phyloP scores from a whole-genome alignment of 2,888 invertebrate species.

The Caenorhabditis sp. region DNA sequence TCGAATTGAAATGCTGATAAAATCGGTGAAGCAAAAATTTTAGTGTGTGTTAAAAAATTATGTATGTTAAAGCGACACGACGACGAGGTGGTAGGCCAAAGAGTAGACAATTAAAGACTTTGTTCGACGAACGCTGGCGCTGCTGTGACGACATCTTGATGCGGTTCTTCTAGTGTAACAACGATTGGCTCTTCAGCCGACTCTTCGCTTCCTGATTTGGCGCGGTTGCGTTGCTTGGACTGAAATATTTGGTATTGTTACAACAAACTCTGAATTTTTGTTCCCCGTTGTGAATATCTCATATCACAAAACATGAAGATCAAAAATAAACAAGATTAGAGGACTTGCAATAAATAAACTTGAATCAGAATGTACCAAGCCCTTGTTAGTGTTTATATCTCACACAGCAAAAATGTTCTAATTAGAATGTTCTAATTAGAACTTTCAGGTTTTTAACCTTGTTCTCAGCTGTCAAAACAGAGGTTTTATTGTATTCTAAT shows the following conservation, averaged over 20 bases:
- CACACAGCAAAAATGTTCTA: no score
- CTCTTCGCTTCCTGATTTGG: conserved; percentile 42
- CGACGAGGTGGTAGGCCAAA: not conserved
- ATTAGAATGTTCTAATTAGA: no score
- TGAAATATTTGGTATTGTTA: conserved; percentile 11
- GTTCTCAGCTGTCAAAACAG: no score
- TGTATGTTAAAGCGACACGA: conserved; percentile 34
- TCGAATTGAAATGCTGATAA: not conserved
- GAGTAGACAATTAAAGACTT: not conserved
- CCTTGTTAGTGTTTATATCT: no score
- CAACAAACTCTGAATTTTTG: no score
- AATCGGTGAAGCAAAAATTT: not conserved
- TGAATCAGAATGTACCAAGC: no score
- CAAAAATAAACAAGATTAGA: no score
- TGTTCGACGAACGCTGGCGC: conserved; percentile 36
- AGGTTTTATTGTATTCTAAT: no score
- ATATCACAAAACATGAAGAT: no score
- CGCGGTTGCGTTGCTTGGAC: conserved; percentile 32
- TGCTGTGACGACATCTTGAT: conserved; percentile 36
- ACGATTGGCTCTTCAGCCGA: conserved; percentile 21
- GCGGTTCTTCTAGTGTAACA: conserved; percentile 16
- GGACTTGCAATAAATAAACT: no score
- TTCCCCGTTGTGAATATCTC: no score
- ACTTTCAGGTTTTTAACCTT: no score
- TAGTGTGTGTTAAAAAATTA: conserved; percentile 13